Percentiles rank a stretch among this genome's conserved stretches.
These are phyloP conservation scores for Erinaceus europaeus DNA, from an alignment of 2,113 vertebrate species.

Conservation along the genomic window DNA sequence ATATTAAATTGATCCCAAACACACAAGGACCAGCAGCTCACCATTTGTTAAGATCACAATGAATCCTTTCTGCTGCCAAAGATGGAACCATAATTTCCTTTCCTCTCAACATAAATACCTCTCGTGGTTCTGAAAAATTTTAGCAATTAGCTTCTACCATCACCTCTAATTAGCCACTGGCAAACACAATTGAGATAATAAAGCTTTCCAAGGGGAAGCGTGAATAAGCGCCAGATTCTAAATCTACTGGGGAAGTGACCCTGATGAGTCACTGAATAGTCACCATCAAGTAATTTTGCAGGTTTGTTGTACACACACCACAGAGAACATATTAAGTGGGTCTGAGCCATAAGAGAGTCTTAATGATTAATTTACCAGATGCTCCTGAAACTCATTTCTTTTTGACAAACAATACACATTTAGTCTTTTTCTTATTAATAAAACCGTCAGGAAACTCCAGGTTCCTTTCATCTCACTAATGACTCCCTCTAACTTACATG, in stretches of 20 bases:
- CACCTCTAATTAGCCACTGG: constrained; percentile 71
- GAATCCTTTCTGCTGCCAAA: constrained; percentile 7
- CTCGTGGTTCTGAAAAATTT: constrained; percentile 52
- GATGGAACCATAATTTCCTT: constrained; percentile 20
- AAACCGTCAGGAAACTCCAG: constrained; percentile 63
- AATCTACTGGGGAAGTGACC: constrained; percentile 70
- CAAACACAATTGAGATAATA: constrained; percentile 65
- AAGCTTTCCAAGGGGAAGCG: constrained; percentile 47
- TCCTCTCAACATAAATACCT: constrained; percentile 54
- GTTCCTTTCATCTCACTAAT: constrained; percentile 56
- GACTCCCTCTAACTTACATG: constrained; percentile 12
- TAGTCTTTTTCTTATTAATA: constrained; percentile 61
- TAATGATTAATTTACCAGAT: constrained; percentile 77
- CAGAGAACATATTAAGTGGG: constrained; percentile 69
- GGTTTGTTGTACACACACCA: constrained; percentile 61
- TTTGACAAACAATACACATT: constrained; percentile 53
- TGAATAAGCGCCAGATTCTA: constrained; percentile 69
- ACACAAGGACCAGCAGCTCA: not conserved
- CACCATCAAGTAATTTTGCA: constrained; percentile 63
- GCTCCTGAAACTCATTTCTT: constrained; percentile 61
- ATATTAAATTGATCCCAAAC: not conserved
- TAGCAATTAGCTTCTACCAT: constrained; percentile 64
- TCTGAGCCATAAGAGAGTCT: constrained; percentile 66
- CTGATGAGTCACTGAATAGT: constrained; percentile 72
- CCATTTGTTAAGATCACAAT: constrained; percentile 31